Evolutionary conservation across 2,888 invertebrate species (phyloP).

Genomic region (Spisula subtruncata): DNA sequence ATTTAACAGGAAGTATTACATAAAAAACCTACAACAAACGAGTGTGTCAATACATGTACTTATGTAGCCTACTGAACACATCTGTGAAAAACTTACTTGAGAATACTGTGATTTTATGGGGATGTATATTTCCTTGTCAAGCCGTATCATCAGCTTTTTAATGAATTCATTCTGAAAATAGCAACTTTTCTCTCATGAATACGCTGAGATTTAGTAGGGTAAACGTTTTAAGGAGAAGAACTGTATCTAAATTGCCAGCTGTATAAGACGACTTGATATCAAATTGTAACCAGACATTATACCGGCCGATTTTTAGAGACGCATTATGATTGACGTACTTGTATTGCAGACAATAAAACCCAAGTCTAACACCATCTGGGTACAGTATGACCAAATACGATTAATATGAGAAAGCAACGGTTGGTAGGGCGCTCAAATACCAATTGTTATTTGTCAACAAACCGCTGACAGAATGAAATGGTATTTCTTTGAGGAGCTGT

Average conservation of each 20-base stretch:
- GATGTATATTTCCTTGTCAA: no score
- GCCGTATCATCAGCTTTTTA: no score
- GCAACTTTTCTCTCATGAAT: no score
- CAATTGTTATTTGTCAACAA: background rate
- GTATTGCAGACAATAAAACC: background rate
- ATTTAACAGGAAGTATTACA: no score
- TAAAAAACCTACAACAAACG: no score
- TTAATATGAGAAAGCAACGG: background rate
- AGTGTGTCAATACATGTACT: no score
- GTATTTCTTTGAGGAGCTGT: background rate
- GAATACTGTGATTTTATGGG: no score
- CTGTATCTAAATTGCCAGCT: conserved; percentile 9
- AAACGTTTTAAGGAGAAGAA: no score
- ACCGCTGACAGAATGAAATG: background rate
- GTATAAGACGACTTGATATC: background rate
- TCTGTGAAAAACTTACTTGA: no score
- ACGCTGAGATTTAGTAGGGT: background rate
- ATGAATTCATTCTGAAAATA: no score
- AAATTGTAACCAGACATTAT: background rate
- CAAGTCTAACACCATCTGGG: background rate
- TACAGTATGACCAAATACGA: background rate
- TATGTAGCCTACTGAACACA: no score
- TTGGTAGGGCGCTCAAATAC: background rate
- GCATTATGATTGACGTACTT: background rate
- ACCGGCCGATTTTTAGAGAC: background rate